phyloP scores from a whole-genome alignment of 2,113 vertebrate species.

The Anoura caudifer region DNA sequence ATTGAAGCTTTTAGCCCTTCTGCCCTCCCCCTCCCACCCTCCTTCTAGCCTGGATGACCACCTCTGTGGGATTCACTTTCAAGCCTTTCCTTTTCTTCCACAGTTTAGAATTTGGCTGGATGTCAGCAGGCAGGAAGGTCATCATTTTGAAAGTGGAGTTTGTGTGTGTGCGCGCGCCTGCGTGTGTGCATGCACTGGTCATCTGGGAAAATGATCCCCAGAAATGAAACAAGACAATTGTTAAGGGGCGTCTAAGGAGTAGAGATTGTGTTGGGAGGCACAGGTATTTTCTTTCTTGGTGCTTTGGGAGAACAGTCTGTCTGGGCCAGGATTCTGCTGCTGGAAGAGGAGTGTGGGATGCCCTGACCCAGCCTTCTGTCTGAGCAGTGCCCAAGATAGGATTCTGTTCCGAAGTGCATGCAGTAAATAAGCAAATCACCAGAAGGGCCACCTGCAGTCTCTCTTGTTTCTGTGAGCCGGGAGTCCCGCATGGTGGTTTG shows the following conservation, averaged over 20 bases:
- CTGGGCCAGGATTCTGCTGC: neutral
- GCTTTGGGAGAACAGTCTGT: neutral
- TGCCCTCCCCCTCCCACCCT: neutral
- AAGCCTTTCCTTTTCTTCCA: neutral
- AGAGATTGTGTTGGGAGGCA: neutral
- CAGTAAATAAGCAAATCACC: neutral
- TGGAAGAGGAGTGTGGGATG: neutral
- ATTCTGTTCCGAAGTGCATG: neutral
- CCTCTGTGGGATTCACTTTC: neutral
- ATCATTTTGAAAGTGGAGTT: neutral
- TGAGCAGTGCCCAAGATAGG: neutral
- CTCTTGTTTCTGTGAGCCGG: neutral
- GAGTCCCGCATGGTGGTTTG: neutral
- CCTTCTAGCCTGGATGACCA: neutral
- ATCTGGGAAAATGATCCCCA: conserved; percentile 37
- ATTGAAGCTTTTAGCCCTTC: neutral
- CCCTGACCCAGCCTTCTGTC: neutral
- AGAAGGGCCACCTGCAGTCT: neutral
- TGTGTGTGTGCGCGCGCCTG: neutral
- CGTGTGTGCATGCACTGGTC: conserved; percentile 21
- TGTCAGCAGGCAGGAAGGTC: neutral
- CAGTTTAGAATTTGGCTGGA: neutral
- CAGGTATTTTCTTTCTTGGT: neutral
- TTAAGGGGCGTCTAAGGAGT: neutral
- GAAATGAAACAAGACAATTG: conserved; percentile 22